phyloP scores from a whole-genome alignment of 37 sponge, comb jelly and placozoan species.

The Dysidea cf. avara region DNA sequence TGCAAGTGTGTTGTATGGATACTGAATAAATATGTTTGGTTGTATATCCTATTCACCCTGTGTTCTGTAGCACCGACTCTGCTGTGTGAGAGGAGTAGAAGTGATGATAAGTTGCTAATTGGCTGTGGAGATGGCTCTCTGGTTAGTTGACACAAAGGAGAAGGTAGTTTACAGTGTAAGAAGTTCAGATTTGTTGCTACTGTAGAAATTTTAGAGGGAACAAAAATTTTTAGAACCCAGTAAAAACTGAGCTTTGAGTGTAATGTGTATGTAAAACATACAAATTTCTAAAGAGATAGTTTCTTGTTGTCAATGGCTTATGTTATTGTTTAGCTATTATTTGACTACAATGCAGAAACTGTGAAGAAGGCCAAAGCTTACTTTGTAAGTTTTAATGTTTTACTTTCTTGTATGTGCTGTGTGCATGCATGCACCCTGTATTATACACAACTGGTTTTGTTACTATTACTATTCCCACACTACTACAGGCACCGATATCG shows the following conservation, averaged over 20 bases:
- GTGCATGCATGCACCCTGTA: neutral
- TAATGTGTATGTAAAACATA: no score
- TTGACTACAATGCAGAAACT: no score
- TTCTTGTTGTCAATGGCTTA: no score
- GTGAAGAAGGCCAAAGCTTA: conserved; percentile 19
- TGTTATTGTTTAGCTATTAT: no score
- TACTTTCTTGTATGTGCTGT: neutral
- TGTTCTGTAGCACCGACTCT: conserved; percentile 13
- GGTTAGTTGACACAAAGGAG: conserved; percentile 28
- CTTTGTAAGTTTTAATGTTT: conserved; percentile 32
- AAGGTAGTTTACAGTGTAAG: no score
- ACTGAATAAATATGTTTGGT: conserved; percentile 2
- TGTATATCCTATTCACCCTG: neutral
- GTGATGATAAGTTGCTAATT: conserved; percentile 45
- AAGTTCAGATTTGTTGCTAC: no score
- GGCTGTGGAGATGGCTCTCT: conserved; percentile 63
- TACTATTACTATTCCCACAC: neutral
- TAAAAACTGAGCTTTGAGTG: no score
- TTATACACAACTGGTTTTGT: neutral
- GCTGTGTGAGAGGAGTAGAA: conserved; percentile 48
- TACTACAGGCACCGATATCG: conserved; percentile 41
- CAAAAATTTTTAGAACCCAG: no score
- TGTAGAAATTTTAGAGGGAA: no score
- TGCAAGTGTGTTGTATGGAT: no score
- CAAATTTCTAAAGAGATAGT: no score